phyloP scores from a whole-genome alignment of 2,797 vertebrate species.

The Pseudochaenichthys georgianus region DNA sequence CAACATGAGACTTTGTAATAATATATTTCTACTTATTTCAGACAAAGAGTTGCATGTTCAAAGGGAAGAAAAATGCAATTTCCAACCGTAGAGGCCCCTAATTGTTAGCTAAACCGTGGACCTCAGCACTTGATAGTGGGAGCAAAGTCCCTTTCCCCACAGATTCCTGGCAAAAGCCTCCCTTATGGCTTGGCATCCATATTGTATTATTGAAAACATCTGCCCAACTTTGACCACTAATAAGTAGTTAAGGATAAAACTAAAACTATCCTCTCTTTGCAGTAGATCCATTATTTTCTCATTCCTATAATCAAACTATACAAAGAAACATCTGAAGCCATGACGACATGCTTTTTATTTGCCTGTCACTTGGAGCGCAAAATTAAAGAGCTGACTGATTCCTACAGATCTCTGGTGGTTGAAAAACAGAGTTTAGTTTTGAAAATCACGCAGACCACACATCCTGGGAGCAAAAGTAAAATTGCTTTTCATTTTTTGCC shows the following conservation, averaged over 20 bases:
- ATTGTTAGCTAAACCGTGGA: slow-evolving; percentile 54
- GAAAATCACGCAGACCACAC: slow-evolving; percentile 76
- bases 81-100: slow-evolving; percentile 36
- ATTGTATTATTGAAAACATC: slow-evolving; percentile 87
- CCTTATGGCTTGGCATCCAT: slow-evolving; percentile 77
- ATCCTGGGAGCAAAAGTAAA: slow-evolving; percentile 73
- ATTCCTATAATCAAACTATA: slow-evolving; percentile 81
- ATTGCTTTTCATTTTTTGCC: slow-evolving; percentile 70
- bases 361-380: slow-evolving; percentile 73
- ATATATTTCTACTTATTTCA: slow-evolving; percentile 29
- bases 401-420: slow-evolving; percentile 58
- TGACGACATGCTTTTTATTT: slow-evolving; percentile 77
- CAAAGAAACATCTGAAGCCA: slow-evolving; percentile 76
- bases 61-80: slow-evolving; percentile 21
- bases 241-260: slow-evolving; percentile 85
- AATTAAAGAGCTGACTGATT: slow-evolving; percentile 82
- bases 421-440: slow-evolving; percentile 65
- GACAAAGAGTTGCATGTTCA: slow-evolving; percentile 47
- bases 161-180: slow-evolving; percentile 75
- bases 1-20: background rate
- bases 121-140: slow-evolving; percentile 67
- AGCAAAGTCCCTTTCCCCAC: slow-evolving; percentile 72
- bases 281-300: slow-evolving; percentile 84
- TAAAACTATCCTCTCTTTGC: slow-evolving; percentile 77
- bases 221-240: slow-evolving; percentile 85